Evolutionary conservation across 1,140 invertebrate species (phyloP).

Genomic region (Trinorchestia longiramus): DNA sequence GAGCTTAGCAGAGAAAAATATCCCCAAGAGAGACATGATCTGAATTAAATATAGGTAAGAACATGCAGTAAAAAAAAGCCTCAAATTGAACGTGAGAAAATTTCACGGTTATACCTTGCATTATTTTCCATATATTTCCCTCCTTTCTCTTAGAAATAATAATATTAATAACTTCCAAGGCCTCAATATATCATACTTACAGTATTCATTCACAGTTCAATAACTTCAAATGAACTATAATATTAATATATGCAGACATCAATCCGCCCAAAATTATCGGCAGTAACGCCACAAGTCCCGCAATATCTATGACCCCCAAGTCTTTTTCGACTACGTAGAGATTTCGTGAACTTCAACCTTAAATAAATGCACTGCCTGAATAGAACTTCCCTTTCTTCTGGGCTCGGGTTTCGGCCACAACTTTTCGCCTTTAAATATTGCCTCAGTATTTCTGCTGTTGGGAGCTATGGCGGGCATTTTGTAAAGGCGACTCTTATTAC

Average conservation of each 20-base stretch:
- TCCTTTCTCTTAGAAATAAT: no score
- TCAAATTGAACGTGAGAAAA: background rate
- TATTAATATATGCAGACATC: background rate
- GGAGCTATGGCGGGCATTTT: slow-evolving; percentile 52
- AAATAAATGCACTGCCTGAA: slow-evolving; percentile 38
- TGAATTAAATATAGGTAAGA: background rate
- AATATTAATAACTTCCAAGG: no score
- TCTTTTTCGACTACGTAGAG: background rate
- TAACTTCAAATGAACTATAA: background rate
- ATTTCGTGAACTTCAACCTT: background rate
- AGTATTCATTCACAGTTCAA: background rate
- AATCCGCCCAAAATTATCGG: background rate
- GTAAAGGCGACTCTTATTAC: slow-evolving; percentile 55
- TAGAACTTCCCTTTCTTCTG: slow-evolving; percentile 8
- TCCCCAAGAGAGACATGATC: background rate
- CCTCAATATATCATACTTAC: background rate
- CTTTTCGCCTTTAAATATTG: slow-evolving; percentile 54
- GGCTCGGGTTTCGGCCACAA: slow-evolving; percentile 30
- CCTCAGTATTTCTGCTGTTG: slow-evolving; percentile 55
- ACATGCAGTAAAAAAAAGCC: background rate
- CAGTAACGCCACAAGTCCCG: background rate
- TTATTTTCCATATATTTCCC: background rate
- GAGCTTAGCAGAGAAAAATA: background rate
- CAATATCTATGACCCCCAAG: background rate
- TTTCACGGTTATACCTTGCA: background rate